Percentiles rank a stretch among this genome's conserved stretches.
Evolutionary conservation across 2,113 vertebrate genomes (phyloP).

Genomic region (Thalassarche chlororhynchos): DNA sequence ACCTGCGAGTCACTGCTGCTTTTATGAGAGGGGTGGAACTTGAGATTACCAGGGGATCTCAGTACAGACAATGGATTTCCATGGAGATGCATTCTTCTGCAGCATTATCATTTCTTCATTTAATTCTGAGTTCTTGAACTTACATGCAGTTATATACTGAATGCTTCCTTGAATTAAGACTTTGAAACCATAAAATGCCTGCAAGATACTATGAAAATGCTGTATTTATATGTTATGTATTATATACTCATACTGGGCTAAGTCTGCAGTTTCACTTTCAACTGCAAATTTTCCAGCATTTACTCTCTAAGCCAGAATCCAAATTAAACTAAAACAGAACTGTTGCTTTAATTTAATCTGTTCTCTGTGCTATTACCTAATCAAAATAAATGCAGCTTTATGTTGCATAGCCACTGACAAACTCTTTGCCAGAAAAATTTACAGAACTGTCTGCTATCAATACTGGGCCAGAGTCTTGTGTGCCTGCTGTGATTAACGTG

Average conservation of each 20-base stretch:
- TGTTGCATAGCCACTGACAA: neutral
- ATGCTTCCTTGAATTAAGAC: neutral
- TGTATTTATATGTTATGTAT: neutral
- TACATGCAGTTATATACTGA: neutral
- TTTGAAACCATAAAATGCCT: neutral
- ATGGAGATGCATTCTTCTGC: neutral
- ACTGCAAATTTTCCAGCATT: neutral
- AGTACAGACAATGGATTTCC: neutral
- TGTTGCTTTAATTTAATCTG: neutral
- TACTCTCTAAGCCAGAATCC: neutral
- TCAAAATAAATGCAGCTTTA: neutral
- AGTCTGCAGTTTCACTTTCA: neutral
- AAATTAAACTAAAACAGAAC: slow-evolving; percentile 20
- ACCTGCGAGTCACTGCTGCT: neutral
- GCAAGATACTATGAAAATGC: neutral
- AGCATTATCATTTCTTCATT: neutral
- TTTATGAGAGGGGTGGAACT: neutral
- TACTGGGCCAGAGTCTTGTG: neutral
- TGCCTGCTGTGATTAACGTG: neutral
- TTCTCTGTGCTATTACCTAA: neutral
- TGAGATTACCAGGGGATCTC: neutral
- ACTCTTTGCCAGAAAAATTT: neutral
- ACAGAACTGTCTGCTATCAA: neutral
- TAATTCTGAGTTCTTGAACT: neutral
- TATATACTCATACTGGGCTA: neutral